Base-by-base conservation (phyloP, 92 coral and sea anemone species). In the Scolanthus callimorphus region DNA sequence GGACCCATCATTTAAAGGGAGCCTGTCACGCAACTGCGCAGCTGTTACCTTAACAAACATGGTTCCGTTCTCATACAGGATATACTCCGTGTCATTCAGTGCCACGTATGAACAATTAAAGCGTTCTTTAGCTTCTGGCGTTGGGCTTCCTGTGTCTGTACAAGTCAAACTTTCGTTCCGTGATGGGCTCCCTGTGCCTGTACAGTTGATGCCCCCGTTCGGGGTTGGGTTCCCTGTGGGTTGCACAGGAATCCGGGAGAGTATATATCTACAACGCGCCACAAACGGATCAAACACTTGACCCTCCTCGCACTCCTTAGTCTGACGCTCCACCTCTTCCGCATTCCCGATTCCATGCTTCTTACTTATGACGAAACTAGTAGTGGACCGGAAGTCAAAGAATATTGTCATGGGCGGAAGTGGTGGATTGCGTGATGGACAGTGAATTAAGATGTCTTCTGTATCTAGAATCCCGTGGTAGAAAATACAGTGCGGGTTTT, bases 401-500 rank as follows among this genome's bases (percentile, higher is more conserved):
- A 79, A 31, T 23, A 79, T 59, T 13, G 74, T 57, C 17, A 79
- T 34, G 11, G 85, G 55, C 12, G 79, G 85, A 11, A 58, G 12
- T 19, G 67, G 26, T 2, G 29, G 26, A 10, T 27, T 17, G 13
- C 28, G 17, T 30, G 22, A 3, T 1, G 19, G 27, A 26, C 85
- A 78, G 3, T 4, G 17, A 9, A 29, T 29, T 10, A 20, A 17
- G 15, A 71, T 39, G 39, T 38, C 41, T 0, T 0, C 11, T 23
- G 56, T 39, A 19, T 78, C 58, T 11, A 58, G 15, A 4, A 55
- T 27, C 0, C 85, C 85, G 11, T 59, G 57, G 29, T 61, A 58
- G 20, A 79, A 29, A 11, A 69, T 51, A n/a, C 85, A 78, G 47
- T 78, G 85, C 11, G 79, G 79, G 21, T 79, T 79, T 52, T 63